A percentile compares a stretch with the other conserved stretches of the same genome.
These are phyloP conservation scores for Ricordea florida DNA, from an alignment of 92 coral and sea anemone species.

Conservation along the genomic window DNA sequence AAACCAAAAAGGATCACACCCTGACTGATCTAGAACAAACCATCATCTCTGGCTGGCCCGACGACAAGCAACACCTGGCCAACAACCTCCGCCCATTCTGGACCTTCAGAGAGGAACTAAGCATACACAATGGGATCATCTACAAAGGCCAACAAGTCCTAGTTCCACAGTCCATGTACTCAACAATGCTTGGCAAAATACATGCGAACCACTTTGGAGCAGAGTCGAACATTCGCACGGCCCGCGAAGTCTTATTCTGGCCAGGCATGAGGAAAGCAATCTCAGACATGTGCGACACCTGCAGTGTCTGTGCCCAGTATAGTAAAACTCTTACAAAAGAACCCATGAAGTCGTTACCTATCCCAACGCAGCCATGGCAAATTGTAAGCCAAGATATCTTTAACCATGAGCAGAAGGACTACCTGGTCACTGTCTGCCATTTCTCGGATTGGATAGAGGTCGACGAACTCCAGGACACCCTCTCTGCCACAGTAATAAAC, in stretches of 20 bases:
- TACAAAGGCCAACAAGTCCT: too few species aligned
- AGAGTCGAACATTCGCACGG: too few species aligned
- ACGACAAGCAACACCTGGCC: neutral
- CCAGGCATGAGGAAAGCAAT: too few species aligned
- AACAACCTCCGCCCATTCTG: conserved; percentile 16
- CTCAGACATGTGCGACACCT: too few species aligned
- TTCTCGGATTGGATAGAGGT: conserved; percentile 36
- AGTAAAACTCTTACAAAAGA: conserved; percentile 6
- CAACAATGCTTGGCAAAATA: too few species aligned
- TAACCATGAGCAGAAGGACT: conserved; percentile 15
- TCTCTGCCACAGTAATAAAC: conserved; percentile 1
- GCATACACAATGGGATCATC: neutral
- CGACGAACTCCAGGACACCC: conserved; percentile 25
- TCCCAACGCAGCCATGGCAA: neutral
- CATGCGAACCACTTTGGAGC: too few species aligned
- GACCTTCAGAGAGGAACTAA: conserved; percentile 11
- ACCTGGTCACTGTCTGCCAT: conserved; percentile 40
- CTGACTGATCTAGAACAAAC: neutral
- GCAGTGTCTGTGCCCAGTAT: conserved; percentile 1
- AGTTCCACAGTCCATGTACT: too few species aligned
- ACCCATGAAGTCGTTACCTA: conserved; percentile 1
- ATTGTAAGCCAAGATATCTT: neutral
- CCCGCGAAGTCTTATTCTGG: too few species aligned
- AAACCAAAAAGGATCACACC: conserved; percentile 16
- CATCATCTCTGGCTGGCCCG: conserved; percentile 21